phyloP scores from a whole-genome alignment of 1,140 invertebrate genomes.

The Leptopilina boulardi region DNA sequence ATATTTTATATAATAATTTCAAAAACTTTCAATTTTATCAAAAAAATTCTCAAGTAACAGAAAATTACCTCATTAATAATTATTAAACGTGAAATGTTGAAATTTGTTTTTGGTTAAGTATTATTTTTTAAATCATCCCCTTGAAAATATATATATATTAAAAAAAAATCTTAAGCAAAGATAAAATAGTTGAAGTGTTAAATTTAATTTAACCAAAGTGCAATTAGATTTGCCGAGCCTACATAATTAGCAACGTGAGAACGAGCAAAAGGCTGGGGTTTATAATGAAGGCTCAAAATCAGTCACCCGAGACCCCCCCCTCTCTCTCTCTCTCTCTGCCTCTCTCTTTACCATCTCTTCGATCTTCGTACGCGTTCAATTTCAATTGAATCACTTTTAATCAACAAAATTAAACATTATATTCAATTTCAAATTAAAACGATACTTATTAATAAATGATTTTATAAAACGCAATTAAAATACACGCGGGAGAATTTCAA shows the following conservation, averaged over 20 bases:
- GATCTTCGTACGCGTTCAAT: background rate
- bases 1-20: too few relatives aligned
- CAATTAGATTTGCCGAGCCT: background rate
- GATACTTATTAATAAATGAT: background rate
- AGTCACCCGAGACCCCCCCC: constrained; percentile 3
- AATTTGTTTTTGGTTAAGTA: too few relatives aligned
- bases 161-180: background rate
- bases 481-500: background rate
- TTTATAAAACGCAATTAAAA: background rate
- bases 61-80: too few relatives aligned
- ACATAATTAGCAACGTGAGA: constrained; percentile 22
- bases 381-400: background rate
- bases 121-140: too few relatives aligned
- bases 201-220: background rate
- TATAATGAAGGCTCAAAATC: constrained; percentile 7
- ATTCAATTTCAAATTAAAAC: background rate
- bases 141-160: background rate
- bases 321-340: background rate
- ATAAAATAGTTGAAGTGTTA: constrained; percentile 8
- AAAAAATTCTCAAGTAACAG: too few relatives aligned
- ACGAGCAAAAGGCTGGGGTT: constrained; percentile 22
- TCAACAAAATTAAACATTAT: background rate
- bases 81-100: too few relatives aligned
- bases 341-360: background rate
- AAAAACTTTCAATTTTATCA: too few relatives aligned